phyloP scores from a whole-genome alignment of 2,888 invertebrate genomes.

The Chrysolina americana region DNA sequence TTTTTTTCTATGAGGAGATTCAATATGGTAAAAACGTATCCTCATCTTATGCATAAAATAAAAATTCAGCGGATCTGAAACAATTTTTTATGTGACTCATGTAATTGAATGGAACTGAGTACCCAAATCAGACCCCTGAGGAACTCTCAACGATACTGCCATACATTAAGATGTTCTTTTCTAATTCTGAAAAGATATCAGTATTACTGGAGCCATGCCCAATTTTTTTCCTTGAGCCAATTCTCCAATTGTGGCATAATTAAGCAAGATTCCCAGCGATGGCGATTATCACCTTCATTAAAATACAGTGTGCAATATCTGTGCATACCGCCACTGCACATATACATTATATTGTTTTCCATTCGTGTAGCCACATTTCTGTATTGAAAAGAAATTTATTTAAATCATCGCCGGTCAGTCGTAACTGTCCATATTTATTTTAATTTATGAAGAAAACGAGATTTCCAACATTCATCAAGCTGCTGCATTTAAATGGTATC shows the following conservation, averaged over 20 bases:
- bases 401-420: constrained; percentile 44
- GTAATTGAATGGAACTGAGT: too few relatives aligned
- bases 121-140: too few relatives aligned
- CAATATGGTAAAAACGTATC: too few relatives aligned
- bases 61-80: too few relatives aligned
- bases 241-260: constrained; percentile 11
- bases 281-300: not conserved
- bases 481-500: constrained; percentile 42
- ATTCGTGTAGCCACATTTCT: constrained; percentile 4
- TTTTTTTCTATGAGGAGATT: too few relatives aligned
- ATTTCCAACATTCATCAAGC: constrained; percentile 53
- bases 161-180: too few relatives aligned
- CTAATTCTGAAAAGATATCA: too few relatives aligned
- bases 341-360: constrained; percentile 15
- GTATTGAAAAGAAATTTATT: constrained; percentile 48
- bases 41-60: too few relatives aligned
- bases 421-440: constrained; percentile 48
- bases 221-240: not conserved
- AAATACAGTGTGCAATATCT: not conserved
- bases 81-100: too few relatives aligned
- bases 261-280: constrained; percentile 2
- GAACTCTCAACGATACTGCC: too few relatives aligned
- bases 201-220: not conserved
- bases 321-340: not conserved
- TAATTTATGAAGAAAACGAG: constrained; percentile 53